Conservation (phyloP, 2,113 vertebrate genomes). For the Calonectris borealis region DNA sequence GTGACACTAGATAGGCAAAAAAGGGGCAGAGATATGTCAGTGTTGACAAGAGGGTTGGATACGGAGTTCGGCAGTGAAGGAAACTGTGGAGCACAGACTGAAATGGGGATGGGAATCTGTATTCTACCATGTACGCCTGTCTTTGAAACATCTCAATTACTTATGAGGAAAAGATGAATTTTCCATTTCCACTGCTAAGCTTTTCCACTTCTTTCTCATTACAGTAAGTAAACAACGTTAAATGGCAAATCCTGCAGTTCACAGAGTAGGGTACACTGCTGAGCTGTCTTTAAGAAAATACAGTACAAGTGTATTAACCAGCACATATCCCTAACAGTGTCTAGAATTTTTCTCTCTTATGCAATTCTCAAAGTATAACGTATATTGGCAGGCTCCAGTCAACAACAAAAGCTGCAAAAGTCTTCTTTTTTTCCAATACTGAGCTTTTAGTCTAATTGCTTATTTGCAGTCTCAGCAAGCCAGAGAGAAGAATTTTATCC, state of each 20-base stretch:
- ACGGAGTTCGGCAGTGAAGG: background rate
- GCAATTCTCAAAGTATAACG: conserved; percentile 53
- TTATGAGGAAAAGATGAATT: conserved; percentile 56
- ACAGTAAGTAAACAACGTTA: conserved; percentile 74
- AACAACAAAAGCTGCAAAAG: conserved; percentile 57
- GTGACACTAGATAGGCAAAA: background rate
- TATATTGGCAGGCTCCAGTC: conserved; percentile 65
- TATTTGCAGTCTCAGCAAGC: conserved; percentile 83
- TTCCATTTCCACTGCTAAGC: conserved; percentile 61
- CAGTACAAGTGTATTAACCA: conserved; percentile 60
- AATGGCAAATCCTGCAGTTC: conserved; percentile 70
- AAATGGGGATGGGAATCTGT: background rate
- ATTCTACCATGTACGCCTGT: background rate
- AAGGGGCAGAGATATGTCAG: background rate
- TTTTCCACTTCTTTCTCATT: conserved; percentile 69
- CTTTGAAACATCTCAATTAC: conserved; percentile 69
- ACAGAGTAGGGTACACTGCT: conserved; percentile 19
- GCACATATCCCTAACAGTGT: conserved; percentile 13
- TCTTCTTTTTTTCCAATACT: conserved; percentile 11
- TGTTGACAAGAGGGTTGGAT: background rate
- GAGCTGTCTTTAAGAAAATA: conserved; percentile 56
- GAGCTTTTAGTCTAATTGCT: conserved; percentile 77
- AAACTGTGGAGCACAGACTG: background rate
- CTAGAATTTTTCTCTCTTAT: conserved; percentile 49
- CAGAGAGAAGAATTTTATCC: conserved; percentile 76